These are phyloP conservation scores for Plodia interpunctella DNA, from an alignment of 1,140 invertebrate species.

Conservation along the genomic window DNA sequence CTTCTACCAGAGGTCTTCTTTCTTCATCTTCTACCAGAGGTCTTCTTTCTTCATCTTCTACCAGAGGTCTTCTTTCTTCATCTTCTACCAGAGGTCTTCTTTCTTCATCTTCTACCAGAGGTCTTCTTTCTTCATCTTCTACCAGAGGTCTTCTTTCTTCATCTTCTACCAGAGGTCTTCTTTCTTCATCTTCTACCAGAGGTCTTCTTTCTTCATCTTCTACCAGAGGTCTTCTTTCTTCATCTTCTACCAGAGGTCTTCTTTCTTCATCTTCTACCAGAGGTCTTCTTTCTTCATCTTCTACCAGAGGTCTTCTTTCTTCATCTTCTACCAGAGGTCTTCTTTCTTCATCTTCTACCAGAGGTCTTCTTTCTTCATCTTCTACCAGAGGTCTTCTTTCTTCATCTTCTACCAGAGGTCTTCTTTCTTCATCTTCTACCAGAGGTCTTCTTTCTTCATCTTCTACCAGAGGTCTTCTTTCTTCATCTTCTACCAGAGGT, in stretches of 20 bases:
- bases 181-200: background rate
- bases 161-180: background rate
- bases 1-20: background rate
- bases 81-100: slow-evolving; percentile 8
- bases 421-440: slow-evolving; percentile 14
- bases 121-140: slow-evolving; percentile 11
- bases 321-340: background rate
- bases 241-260: slow-evolving; percentile 5
- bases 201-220: slow-evolving; percentile 9
- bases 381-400: background rate
- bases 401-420: background rate
- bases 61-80: background rate
- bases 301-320: slow-evolving; percentile 12
- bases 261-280: slow-evolving; percentile 10
- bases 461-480: slow-evolving; percentile 9
- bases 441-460: slow-evolving; percentile 9
- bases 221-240: background rate
- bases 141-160: slow-evolving; percentile 13
- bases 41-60: slow-evolving; percentile 9
- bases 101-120: slow-evolving; percentile 7
- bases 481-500: background rate
- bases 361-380: slow-evolving; percentile 8
- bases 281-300: slow-evolving; percentile 10
- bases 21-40: background rate
- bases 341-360: background rate